A percentile compares a stretch with the other conserved stretches of the same genome.
Conservation (phyloP, 2,888 invertebrate species). For the Epinotia demarniana region DNA sequence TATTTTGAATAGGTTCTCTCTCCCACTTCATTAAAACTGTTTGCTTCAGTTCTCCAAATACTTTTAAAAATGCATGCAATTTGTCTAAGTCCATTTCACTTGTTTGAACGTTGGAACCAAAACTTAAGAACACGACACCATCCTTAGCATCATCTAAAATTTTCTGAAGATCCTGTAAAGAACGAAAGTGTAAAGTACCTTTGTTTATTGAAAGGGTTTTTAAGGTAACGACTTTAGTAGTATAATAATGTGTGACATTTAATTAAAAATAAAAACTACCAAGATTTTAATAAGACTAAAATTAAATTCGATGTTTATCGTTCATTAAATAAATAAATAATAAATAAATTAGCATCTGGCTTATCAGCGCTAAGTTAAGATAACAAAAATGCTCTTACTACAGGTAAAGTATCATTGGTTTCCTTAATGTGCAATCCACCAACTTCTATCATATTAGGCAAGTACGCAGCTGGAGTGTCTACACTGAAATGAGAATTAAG, state of each 20-base stretch:
- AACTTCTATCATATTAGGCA: constrained; percentile 72
- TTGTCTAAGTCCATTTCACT: constrained; percentile 55
- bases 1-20: constrained; percentile 62
- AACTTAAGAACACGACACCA: constrained; percentile 60
- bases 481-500: constrained; percentile 66
- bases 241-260: neutral
- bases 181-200: neutral
- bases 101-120: constrained; percentile 62
- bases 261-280: neutral
- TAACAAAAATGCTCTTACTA: constrained; percentile 8
- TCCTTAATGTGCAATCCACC: constrained; percentile 58
- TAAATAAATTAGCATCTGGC: no score
- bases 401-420: constrained; percentile 32
- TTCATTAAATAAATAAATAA: no score
- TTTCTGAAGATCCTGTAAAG: constrained; percentile 56
- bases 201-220: no score
- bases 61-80: constrained; percentile 58
- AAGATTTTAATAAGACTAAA: neutral
- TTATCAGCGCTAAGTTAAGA: neutral
- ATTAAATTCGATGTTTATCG: neutral
- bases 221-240: no score
- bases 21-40: constrained; percentile 83
- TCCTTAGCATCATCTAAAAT: constrained; percentile 56
- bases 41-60: constrained; percentile 73
- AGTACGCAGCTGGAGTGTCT: constrained; percentile 58